Percentiles rank a stretch among this genome's conserved stretches.
Conservation (phyloP, 2,888 invertebrate species). For the Aporophyla nigra region DNA sequence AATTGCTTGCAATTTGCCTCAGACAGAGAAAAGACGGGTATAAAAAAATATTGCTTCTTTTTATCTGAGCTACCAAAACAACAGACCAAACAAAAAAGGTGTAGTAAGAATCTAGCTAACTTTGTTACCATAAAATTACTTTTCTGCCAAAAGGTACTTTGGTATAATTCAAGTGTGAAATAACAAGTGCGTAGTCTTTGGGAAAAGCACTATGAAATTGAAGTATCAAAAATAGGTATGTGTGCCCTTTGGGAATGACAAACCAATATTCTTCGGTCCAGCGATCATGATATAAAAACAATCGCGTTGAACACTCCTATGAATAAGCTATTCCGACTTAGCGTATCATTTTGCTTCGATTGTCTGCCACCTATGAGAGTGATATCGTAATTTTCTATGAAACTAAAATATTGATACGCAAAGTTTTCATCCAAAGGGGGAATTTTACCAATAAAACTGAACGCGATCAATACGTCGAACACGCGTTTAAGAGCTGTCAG, state of each 20-base stretch:
- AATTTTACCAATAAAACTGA: neutral
- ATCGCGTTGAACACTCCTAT: conserved; percentile 32
- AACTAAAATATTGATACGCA: neutral
- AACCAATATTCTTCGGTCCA: conserved; percentile 55
- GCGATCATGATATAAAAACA: conserved; percentile 41
- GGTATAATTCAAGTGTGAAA: conserved; percentile 34
- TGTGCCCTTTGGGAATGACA: conserved; percentile 42
- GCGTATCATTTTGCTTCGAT: conserved; percentile 19
- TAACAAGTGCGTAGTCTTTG: conserved; percentile 28
- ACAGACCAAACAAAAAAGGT: neutral
- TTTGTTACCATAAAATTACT: conserved; percentile 24
- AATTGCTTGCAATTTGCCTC: neutral
- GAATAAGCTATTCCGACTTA: conserved; percentile 32
- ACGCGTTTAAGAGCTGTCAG: neutral
- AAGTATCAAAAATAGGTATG: conserved; percentile 48
- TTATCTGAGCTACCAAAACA: neutral
- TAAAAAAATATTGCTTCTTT: conserved; percentile 8
- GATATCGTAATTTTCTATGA: neutral
- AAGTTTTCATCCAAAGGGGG: neutral
- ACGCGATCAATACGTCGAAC: neutral
- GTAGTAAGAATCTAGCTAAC: neutral
- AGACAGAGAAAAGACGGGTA: neutral
- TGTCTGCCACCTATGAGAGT: neutral
- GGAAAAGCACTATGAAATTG: conserved; percentile 61
- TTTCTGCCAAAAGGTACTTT: conserved; percentile 14